These are phyloP conservation scores for Empidonax alnorum DNA, from an alignment of 2,113 vertebrate species.

Conservation along the genomic window DNA sequence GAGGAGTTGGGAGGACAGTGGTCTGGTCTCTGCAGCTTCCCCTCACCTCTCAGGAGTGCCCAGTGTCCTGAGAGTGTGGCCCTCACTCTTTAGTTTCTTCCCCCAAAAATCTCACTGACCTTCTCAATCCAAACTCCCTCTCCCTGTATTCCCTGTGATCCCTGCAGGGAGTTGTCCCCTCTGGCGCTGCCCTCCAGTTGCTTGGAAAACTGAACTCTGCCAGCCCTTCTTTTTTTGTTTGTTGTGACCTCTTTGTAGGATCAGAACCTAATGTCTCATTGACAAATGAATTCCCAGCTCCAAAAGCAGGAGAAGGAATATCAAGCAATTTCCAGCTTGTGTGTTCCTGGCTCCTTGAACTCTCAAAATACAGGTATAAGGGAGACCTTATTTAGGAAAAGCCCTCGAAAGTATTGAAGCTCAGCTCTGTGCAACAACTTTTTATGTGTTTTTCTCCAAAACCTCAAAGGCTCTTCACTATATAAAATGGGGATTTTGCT, in stretches of 20 bases:
- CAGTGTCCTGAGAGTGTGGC: accelerated
- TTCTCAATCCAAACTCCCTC: not conserved
- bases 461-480: not conserved
- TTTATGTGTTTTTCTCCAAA: not conserved
- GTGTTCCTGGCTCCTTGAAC: not conserved
- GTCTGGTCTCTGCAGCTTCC: not conserved
- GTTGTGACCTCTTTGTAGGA: not conserved
- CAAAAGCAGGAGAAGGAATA: not conserved
- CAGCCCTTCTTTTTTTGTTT: not conserved
- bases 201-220: not conserved
- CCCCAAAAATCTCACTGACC: not conserved
- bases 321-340: not conserved
- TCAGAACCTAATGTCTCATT: not conserved
- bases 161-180: not conserved
- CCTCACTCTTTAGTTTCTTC: not conserved
- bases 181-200: not conserved
- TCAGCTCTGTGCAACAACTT: not conserved
- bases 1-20: not conserved
- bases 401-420: not conserved
- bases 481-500: not conserved
- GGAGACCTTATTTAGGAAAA: not conserved
- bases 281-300: not conserved
- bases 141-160: not conserved
- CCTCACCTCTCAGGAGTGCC: not conserved
- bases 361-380: not conserved